phyloP scores from a whole-genome alignment of 2,797 vertebrate genomes.

The Gobionotothen gibberifrons region DNA sequence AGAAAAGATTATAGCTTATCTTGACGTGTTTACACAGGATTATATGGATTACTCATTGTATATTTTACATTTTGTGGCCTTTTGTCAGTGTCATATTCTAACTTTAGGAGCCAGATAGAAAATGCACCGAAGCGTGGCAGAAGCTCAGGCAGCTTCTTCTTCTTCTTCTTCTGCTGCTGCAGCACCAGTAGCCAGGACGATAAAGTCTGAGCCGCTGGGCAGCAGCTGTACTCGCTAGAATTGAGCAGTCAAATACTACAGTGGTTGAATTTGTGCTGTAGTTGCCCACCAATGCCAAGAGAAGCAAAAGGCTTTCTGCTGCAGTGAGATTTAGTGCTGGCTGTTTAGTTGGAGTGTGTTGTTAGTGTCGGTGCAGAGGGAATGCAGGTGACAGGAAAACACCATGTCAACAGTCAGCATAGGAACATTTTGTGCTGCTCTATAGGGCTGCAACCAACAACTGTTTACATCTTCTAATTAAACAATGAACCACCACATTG shows the following conservation, averaged over 20 bases:
- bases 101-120: conserved; percentile 57
- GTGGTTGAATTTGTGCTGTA: conserved; percentile 38
- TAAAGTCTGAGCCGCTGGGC: conserved; percentile 61
- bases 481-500: neutral
- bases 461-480: neutral
- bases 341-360: conserved; percentile 23
- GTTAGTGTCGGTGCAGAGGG: conserved; percentile 2
- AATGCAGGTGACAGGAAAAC: conserved; percentile 33
- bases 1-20: conserved; percentile 36
- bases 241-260: conserved; percentile 54
- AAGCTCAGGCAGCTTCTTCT: conserved; percentile 27
- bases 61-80: conserved; percentile 45
- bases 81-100: conserved; percentile 51
- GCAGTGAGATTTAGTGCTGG: conserved; percentile 33
- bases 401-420: neutral
- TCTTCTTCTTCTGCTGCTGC: conserved; percentile 3
- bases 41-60: conserved; percentile 46
- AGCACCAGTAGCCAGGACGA: conserved; percentile 46
- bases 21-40: conserved; percentile 7
- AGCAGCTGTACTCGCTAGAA: conserved; percentile 35
- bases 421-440: neutral
- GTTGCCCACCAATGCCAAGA: conserved; percentile 23
- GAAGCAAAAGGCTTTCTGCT: conserved; percentile 29
- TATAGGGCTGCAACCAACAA: neutral
- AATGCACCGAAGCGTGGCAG: conserved; percentile 38